These are phyloP conservation scores for Squalus acanthias DNA, from an alignment of 2,797 vertebrate species.

Conservation along the genomic window DNA sequence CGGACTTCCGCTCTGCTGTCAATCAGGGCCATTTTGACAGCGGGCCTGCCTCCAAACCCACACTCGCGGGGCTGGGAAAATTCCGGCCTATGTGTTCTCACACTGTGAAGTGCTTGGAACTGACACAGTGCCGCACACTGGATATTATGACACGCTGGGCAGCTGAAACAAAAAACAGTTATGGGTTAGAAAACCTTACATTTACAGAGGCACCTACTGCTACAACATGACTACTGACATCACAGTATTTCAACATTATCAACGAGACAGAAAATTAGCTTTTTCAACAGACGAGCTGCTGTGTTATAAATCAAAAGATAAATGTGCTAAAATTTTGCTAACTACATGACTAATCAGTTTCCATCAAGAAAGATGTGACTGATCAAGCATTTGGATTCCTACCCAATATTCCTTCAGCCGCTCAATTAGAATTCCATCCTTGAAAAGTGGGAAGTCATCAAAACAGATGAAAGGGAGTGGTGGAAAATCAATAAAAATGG, in stretches of 20 bases:
- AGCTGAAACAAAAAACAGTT: neutral
- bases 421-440: constrained; percentile 62
- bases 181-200: neutral
- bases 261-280: neutral
- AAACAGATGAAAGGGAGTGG: constrained; percentile 35
- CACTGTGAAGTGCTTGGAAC: neutral
- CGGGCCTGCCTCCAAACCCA: too few species aligned
- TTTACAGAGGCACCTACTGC: neutral
- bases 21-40: too few species aligned
- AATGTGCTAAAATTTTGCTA: neutral
- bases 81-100: neutral
- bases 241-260: neutral
- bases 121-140: neutral
- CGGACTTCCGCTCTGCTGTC: too few species aligned
- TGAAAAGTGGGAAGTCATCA: constrained; percentile 41
- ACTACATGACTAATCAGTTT: constrained; percentile 33
- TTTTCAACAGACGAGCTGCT: neutral
- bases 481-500: constrained; percentile 11
- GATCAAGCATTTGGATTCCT: constrained; percentile 48
- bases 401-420: constrained; percentile 64
- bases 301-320: neutral
- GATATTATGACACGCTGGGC: neutral
- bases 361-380: constrained; percentile 38
- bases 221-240: neutral
- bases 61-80: too few species aligned